A percentile compares a stretch with the other conserved stretches of the same genome.
phyloP scores from a whole-genome alignment of 2,113 vertebrate genomes.

The Osmerus eperlanus region DNA sequence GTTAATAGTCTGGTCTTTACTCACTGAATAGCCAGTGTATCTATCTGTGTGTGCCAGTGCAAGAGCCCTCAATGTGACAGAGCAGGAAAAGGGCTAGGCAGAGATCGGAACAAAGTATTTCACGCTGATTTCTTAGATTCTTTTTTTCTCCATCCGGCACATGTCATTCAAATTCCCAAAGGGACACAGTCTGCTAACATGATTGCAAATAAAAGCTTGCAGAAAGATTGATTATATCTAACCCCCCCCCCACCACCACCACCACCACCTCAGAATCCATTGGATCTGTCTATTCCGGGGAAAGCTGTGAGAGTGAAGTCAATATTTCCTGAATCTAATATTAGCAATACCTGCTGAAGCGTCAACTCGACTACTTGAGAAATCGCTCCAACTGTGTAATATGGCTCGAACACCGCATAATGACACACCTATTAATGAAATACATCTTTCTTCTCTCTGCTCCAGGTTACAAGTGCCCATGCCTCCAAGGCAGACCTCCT shows the following conservation, averaged over 20 bases:
- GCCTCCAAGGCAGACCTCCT: constrained; percentile 88
- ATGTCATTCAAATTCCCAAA: constrained; percentile 42
- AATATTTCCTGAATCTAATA: constrained; percentile 49
- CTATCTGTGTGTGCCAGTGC: constrained; percentile 40
- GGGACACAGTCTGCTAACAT: constrained; percentile 34
- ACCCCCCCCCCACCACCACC: neutral
- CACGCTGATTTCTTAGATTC: constrained; percentile 47
- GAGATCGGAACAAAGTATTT: constrained; percentile 27
- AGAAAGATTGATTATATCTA: constrained; percentile 44
- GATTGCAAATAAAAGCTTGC: constrained; percentile 46
- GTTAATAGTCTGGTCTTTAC: constrained; percentile 64
- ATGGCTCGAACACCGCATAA: neutral
- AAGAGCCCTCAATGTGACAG: constrained; percentile 24
- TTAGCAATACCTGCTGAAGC: constrained; percentile 41
- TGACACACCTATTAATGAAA: constrained; percentile 28
- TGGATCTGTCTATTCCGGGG: constrained; percentile 36
- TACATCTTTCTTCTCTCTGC: constrained; percentile 38
- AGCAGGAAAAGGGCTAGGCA: constrained; percentile 1
- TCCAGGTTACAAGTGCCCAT: constrained; percentile 84
- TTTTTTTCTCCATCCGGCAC: constrained; percentile 28
- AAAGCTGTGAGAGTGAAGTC: constrained; percentile 37
- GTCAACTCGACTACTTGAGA: constrained; percentile 20
- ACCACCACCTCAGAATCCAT: constrained; percentile 19
- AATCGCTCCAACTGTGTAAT: constrained; percentile 13
- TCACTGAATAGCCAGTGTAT: constrained; percentile 48